Evolutionary conservation across 1,140 invertebrate genomes (phyloP).

Genomic region (Metopolophium dirhodum): DNA sequence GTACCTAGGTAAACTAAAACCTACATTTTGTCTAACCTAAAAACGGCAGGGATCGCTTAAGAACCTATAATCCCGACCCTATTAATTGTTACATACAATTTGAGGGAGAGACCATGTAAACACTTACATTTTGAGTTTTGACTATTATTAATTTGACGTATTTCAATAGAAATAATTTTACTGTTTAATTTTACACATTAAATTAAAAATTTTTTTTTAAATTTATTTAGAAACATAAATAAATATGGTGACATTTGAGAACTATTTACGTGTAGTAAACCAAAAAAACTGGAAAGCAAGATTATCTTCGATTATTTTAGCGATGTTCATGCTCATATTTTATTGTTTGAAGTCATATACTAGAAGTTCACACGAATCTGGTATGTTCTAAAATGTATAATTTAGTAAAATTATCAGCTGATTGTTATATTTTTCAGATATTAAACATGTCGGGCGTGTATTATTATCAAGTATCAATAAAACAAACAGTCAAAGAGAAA

Average conservation of each 20-base stretch:
- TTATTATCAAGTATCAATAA: conserved; percentile 11
- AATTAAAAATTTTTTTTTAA: not conserved
- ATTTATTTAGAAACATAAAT: not conserved
- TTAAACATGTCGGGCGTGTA: not conserved
- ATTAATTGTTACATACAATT: too few relatives aligned
- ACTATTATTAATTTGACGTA: not conserved
- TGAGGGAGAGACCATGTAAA: too few relatives aligned
- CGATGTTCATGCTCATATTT: conserved; percentile 15
- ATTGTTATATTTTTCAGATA: not conserved
- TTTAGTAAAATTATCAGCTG: not conserved
- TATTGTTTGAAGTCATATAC: conserved; percentile 25
- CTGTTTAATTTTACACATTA: not conserved
- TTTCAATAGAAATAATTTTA: not conserved
- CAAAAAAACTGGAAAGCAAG: not conserved
- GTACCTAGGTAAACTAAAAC: too few relatives aligned
- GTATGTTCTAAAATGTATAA: not conserved
- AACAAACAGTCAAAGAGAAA: not conserved
- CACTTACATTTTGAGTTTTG: not conserved
- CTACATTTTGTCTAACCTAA: too few relatives aligned
- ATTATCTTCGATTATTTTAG: not conserved
- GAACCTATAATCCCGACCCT: too few relatives aligned
- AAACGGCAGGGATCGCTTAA: too few relatives aligned
- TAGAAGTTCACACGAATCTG: not conserved
- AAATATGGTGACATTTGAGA: not conserved
- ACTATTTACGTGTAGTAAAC: not conserved